A percentile compares a stretch with the other conserved stretches of the same genome.
Conservation (phyloP, 2,113 vertebrate species). For the Macrotus californicus region DNA sequence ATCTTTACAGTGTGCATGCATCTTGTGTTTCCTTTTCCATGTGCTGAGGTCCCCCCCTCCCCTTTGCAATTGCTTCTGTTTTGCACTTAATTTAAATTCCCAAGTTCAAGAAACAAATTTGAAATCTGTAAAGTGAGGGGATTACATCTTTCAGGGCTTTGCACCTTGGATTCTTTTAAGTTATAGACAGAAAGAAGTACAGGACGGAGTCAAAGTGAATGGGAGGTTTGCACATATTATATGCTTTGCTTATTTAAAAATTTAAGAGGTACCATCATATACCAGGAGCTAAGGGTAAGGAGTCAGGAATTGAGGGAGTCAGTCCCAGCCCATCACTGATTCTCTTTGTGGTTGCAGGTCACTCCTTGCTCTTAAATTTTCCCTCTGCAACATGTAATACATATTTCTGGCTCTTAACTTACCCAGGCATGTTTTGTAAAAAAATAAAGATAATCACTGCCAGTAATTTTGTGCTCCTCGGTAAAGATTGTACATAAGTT, state of each 20-base stretch:
- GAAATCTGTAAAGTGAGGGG: constrained; percentile 25
- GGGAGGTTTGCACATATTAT: not conserved
- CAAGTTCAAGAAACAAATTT: constrained; percentile 46
- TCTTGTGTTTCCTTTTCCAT: constrained; percentile 40
- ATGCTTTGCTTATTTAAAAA: not conserved
- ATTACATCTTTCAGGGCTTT: not conserved
- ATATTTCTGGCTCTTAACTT: constrained; percentile 32
- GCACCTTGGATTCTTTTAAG: not conserved
- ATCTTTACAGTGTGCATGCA: not conserved
- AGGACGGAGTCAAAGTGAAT: constrained; percentile 19
- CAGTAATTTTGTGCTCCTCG: constrained; percentile 2
- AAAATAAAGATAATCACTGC: not conserved
- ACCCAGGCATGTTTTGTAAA: constrained; percentile 31
- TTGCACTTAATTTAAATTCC: constrained; percentile 41
- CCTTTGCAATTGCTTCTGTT: constrained; percentile 51
- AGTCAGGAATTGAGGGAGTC: not conserved
- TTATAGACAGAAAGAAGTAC: constrained; percentile 1
- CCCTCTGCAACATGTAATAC: not conserved
- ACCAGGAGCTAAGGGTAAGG: not conserved
- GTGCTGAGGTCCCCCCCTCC: not conserved
- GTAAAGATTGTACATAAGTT: not conserved
- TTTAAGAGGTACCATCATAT: not conserved
- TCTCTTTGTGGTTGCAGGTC: not conserved
- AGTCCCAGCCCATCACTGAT: not conserved
- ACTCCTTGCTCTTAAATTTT: constrained; percentile 44